Conservation (phyloP, 2,888 invertebrate species). For the Chymomyza fuscimana region DNA sequence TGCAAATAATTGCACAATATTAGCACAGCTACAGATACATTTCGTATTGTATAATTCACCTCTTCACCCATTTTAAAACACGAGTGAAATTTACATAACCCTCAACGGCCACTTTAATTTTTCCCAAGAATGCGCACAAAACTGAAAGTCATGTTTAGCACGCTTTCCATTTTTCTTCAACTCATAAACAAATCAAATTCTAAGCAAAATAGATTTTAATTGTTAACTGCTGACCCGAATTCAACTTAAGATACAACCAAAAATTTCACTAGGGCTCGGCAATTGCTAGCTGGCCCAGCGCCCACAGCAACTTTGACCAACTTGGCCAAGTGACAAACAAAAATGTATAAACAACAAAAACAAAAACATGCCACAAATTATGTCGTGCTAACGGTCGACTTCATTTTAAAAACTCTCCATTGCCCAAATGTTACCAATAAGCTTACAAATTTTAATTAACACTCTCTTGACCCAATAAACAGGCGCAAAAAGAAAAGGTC, state of each 20-base stretch:
- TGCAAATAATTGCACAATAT: slow-evolving; percentile 41
- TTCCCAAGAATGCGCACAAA: slow-evolving; percentile 8
- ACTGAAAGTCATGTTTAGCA: slow-evolving; percentile 5
- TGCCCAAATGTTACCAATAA: background rate
- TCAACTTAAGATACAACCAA: background rate
- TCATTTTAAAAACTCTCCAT: slow-evolving; percentile 33
- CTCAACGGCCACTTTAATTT: background rate
- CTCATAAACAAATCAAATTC: slow-evolving; percentile 8
- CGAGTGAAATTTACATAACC: background rate
- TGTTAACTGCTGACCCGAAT: slow-evolving; percentile 39
- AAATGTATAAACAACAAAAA: slow-evolving; percentile 10
- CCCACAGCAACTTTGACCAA: background rate
- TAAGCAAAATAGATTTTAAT: slow-evolving; percentile 38
- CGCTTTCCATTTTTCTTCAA: slow-evolving; percentile 5
- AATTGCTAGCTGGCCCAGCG: background rate
- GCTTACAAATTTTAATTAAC: slow-evolving; percentile 45
- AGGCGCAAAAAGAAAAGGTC: slow-evolving; percentile 1
- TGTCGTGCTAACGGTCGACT: slow-evolving; percentile 58
- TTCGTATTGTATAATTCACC: slow-evolving; percentile 26
- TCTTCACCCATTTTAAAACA: background rate
- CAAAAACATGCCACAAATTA: slow-evolving; percentile 34
- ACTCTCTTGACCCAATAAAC: slow-evolving; percentile 11
- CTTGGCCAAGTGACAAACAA: slow-evolving; percentile 26
- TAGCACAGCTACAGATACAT: slow-evolving; percentile 21
- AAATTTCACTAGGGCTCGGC: slow-evolving; percentile 37